A percentile compares a stretch with the other conserved stretches of the same genome.
Conservation (phyloP, 2,888 invertebrate species). For the Caenorhabditis imperialis region DNA sequence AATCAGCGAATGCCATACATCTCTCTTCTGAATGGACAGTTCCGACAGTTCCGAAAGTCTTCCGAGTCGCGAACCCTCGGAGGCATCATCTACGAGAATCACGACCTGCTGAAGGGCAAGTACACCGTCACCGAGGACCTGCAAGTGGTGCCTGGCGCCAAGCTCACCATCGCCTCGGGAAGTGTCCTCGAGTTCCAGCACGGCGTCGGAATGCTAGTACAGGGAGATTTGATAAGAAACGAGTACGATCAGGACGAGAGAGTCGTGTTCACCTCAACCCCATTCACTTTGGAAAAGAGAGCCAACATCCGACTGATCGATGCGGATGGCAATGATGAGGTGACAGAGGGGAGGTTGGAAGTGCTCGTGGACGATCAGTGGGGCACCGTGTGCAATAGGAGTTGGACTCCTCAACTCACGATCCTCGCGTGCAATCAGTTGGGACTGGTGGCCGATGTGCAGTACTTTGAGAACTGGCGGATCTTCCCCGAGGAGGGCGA, state of each 20-base stretch:
- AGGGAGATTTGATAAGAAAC: conserved; percentile 73
- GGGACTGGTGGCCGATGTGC: conserved; percentile 91
- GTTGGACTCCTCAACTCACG: conserved; percentile 92
- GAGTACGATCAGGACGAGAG: conserved; percentile 64
- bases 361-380: conserved; percentile 88
- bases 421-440: conserved; percentile 95
- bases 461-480: conserved; percentile 83
- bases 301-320: conserved; percentile 73
- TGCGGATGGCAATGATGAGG: conserved; percentile 73
- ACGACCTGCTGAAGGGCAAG: conserved; percentile 83
- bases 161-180: conserved; percentile 89
- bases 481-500: conserved; percentile 72
- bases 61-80: conserved; percentile 64
- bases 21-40: conserved; percentile 77
- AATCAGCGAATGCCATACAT: conserved; percentile 91
- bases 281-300: conserved; percentile 62
- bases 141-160: conserved; percentile 92
- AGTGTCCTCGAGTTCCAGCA: conserved; percentile 91
- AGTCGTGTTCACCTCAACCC: conserved; percentile 72
- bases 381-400: conserved; percentile 98
- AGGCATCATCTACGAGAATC: conserved; percentile 91
- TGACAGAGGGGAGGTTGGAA: conserved; percentile 86
- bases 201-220: conserved; percentile 92
- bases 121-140: conserved; percentile 95
- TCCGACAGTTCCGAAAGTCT: conserved; percentile 75